Evolutionary conservation across 53 echinoderm and acorn worm genomes (phyloP), one percentile per base, ranked within the genome.

Genomic region (Glandiceps talaboti): DNA sequence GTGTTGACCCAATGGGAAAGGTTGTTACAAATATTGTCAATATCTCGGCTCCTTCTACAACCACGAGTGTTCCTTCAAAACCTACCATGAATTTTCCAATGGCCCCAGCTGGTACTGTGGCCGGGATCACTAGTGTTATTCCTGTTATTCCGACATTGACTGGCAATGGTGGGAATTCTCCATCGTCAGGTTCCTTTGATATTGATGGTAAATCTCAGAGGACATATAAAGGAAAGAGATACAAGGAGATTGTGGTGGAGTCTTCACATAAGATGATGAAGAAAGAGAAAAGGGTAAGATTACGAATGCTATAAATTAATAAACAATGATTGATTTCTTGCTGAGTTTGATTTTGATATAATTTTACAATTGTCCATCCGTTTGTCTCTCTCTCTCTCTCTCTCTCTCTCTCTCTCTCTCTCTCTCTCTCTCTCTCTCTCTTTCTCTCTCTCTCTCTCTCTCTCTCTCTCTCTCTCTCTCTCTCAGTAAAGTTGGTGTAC

Each of bases 221-320:
- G 75, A 83, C 91, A 33, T 87, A 87, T 79, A 91, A 91, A 75
- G 92, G 95, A 28, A 87, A 88, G 73, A 80, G 88, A 29, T 90
- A 95, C 45, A 90, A 84, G 75, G 92, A 95, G 73, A 85, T 91
- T 29, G 30, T 90, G 74, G 88, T 90, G 33, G 86, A 93, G 75
- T 79, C 80, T n/a, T 79, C 80, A 28, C 27, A 28, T 0, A 32
- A 28, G 29, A 75, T 77, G 10, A 45, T 64, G 25, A 84, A 84
- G 31, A 30, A 75, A 74, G 25, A 30, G 28, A 45, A 78, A 78
- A 14, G 32, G 79, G 79, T 78, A 76, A 28, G 76, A n/a, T n/a
- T n/a, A n/a, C n/a, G n/a, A n/a, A n/a, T n/a, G n/a, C n/a, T n/a
- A n/a, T n/a, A n/a, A n/a, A n/a, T n/a, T n/a, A n/a, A n/a, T n/a